Conservation (phyloP, 2,888 invertebrate genomes). For the Hofmannophila pseudospretella region DNA sequence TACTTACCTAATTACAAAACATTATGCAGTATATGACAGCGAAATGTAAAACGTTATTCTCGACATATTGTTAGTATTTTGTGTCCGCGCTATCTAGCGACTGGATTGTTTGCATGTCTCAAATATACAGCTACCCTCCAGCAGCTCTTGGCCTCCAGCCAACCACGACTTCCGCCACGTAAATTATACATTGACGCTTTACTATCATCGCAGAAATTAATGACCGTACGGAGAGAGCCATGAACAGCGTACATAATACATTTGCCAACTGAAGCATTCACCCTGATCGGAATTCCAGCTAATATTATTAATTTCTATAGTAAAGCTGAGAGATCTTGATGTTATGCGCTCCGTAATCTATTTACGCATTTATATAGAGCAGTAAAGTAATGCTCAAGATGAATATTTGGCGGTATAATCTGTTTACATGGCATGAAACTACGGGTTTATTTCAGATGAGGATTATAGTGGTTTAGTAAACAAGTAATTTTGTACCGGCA, state of each 20-base stretch:
- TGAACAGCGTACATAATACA: constrained; percentile 10
- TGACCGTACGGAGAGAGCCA: constrained; percentile 17
- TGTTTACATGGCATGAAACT: constrained; percentile 5
- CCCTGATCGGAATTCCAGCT: constrained; percentile 4
- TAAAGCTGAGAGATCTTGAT: constrained; percentile 21
- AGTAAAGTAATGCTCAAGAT: constrained; percentile 14
- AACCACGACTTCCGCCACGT: constrained; percentile 35
- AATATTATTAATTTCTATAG: constrained; percentile 24
- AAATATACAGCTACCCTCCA: constrained; percentile 25
- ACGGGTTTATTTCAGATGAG: not conserved
- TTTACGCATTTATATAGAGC: constrained; percentile 17
- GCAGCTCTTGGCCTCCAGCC: constrained; percentile 35
- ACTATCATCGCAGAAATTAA: constrained; percentile 31
- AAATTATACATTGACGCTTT: constrained; percentile 39
- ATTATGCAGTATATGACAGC: too few relatives aligned
- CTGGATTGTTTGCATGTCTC: constrained; percentile 35
- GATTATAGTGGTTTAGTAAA: constrained; percentile 1
- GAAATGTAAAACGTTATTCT: constrained; percentile 14
- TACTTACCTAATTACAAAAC: too few relatives aligned
- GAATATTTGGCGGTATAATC: constrained; percentile 2
- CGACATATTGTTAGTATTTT: constrained; percentile 23
- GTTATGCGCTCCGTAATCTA: constrained; percentile 20
- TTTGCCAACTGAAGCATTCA: not conserved
- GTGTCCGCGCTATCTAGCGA: constrained; percentile 25
- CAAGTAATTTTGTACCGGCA: not conserved